Conservation (phyloP, 2,888 invertebrate genomes). For the Caenorhabditis uteleia region DNA sequence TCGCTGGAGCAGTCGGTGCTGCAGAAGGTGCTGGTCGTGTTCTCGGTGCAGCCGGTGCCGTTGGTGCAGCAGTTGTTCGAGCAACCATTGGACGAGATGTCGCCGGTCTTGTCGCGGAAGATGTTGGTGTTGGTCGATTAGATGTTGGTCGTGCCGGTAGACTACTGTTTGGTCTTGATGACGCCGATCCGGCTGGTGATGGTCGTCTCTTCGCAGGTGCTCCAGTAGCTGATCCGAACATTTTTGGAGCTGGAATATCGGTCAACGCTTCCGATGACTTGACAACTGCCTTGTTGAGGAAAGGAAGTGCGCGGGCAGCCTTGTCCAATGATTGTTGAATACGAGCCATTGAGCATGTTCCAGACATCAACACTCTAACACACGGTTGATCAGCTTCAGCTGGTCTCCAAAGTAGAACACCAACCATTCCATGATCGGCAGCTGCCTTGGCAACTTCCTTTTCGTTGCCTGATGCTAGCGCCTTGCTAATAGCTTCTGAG, state of each 20-base stretch:
- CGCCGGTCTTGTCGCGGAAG: neutral
- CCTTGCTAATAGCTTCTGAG: conserved; percentile 30
- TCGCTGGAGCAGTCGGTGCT: neutral
- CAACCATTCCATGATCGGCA: conserved; percentile 22
- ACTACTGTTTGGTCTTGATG: neutral
- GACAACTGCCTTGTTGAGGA: conserved; percentile 27
- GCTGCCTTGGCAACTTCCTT: conserved; percentile 26
- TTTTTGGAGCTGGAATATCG: conserved; percentile 6
- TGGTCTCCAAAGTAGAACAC: conserved; percentile 37
- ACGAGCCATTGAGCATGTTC: conserved; percentile 18
- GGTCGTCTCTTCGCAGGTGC: neutral
- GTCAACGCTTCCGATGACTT: conserved; percentile 21
- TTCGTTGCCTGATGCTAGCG: conserved; percentile 28
- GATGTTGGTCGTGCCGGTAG: neutral
- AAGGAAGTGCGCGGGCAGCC: conserved; percentile 31
- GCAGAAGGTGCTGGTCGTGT: neutral
- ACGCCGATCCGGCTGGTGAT: neutral
- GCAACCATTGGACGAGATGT: neutral
- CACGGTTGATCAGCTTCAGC: conserved; percentile 12
- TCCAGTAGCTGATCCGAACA: neutral
- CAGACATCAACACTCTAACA: conserved; percentile 27
- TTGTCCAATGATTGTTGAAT: conserved; percentile 39
- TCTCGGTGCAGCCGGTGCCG: neutral
- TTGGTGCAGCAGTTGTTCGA: neutral
- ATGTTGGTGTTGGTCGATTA: neutral